Evolutionary conservation across 2,797 vertebrate genomes (phyloP), one percentile per base, ranked within the genome.

Genomic region (Scolopax bukidnonensis): DNA sequence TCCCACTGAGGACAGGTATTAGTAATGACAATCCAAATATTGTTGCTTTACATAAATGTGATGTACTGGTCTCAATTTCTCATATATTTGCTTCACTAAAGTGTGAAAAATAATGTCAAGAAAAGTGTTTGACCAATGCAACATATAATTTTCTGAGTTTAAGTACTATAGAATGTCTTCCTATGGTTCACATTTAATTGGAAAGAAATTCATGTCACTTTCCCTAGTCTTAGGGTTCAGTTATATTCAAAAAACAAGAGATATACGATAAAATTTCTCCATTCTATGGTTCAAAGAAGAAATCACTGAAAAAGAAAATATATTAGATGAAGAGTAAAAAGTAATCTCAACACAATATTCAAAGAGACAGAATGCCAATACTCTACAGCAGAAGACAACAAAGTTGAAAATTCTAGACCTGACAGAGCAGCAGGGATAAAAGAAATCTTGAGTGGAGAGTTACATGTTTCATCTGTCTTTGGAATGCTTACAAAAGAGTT

Each of bases 241-340:
- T 82, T 82, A 74, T 32, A 93, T 36, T 79, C 51, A 90, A 70
- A 84, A 95, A 88, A 51, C 19, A 93, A 61, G 53, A 92, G 28
- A 91, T 47, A 84, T 61, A 84, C 79, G 90, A 61, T n/a, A 32
- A 53, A 64, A 92, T 28, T 61, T 69, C 32, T 56, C 7, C 6
- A n/a, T 91, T 93, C 48, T 32, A 75, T 12, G 57, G n/a, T 89
- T 95, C 45, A 75, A 92, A 95, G 84, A 75, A 65, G 24, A 82
- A 63, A 75, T 74, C 30, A 32, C 61, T 63, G 28, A 45, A 63
- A 82, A 67, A 51, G 57, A 47, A 16, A 12, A 18, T 25, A 27
- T 20, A 41, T 27, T 45, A 69, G 18, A 63, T 83, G 43, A 80
- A 89, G 71, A 84, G 64, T 64, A 82, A 87, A 82, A 87, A 89